phyloP scores from a whole-genome alignment of 2,888 invertebrate species.

The Amblyjoppa fuscipennis region DNA sequence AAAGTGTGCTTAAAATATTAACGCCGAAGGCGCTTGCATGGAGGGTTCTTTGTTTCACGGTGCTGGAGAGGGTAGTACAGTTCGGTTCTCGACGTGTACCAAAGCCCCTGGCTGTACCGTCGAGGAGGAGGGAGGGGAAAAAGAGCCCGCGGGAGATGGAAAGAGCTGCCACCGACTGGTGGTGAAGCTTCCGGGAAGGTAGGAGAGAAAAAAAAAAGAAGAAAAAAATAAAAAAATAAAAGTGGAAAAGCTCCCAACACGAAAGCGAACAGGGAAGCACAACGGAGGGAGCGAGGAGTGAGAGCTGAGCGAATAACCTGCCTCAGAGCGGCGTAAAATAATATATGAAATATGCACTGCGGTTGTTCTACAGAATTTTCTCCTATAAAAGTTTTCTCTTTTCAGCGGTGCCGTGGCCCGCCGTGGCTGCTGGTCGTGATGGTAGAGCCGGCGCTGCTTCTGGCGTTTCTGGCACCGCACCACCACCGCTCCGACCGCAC shows the following conservation, averaged over 20 bases:
- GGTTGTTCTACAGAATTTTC: slow-evolving; percentile 79
- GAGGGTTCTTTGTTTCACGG: slow-evolving; percentile 82
- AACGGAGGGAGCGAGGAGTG: slow-evolving; percentile 66
- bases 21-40: slow-evolving; percentile 83
- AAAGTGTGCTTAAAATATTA: slow-evolving; percentile 85
- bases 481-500: slow-evolving; percentile 61
- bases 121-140: slow-evolving; percentile 42
- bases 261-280: slow-evolving; percentile 72
- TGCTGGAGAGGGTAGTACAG: slow-evolving; percentile 48
- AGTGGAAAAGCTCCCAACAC: slow-evolving; percentile 11
- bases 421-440: neutral
- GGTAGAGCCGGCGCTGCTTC: slow-evolving; percentile 30
- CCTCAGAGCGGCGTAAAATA: slow-evolving; percentile 82
- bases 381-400: slow-evolving; percentile 75
- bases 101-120: slow-evolving; percentile 51
- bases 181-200: slow-evolving; percentile 40
- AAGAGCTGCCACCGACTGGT: slow-evolving; percentile 48
- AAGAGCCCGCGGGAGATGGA: slow-evolving; percentile 46
- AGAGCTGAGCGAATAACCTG: slow-evolving; percentile 81
- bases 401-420: slow-evolving; percentile 2
- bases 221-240: slow-evolving; percentile 38
- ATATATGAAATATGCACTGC: slow-evolving; percentile 84
- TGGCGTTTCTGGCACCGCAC: slow-evolving; percentile 60
- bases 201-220: slow-evolving; percentile 21
- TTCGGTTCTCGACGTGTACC: slow-evolving; percentile 35